phyloP scores from a whole-genome alignment of 2,797 vertebrate genomes.

The Arremon aurantiirostris region DNA sequence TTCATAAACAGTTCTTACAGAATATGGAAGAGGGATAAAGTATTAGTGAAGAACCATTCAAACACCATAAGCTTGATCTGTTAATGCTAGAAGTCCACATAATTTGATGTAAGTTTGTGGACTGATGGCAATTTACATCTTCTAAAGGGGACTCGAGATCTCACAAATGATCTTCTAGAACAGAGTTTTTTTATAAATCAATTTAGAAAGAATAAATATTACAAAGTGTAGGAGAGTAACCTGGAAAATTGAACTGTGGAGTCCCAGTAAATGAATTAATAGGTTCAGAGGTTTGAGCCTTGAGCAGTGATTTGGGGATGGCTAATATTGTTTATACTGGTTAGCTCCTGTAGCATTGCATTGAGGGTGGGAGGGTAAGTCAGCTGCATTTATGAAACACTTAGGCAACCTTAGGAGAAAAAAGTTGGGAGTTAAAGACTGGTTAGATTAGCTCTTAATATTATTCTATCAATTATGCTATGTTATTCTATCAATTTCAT shows the following conservation, averaged over 20 bases:
- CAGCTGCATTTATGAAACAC: neutral
- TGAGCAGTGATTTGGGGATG: neutral
- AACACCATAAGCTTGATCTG: neutral
- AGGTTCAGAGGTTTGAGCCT: neutral
- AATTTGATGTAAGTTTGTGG: neutral
- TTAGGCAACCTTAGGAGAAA: neutral
- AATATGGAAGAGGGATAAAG: neutral
- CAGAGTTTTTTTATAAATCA: neutral
- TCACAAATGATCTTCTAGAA: neutral
- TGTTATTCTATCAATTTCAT: neutral
- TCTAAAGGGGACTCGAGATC: neutral
- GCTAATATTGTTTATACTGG: neutral
- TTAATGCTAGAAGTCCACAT: neutral
- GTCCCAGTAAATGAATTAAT: neutral
- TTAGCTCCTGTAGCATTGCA: neutral
- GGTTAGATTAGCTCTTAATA: neutral
- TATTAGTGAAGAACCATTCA: neutral
- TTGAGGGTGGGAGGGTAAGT: neutral
- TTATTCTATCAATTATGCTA: neutral
- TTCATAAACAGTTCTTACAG: neutral
- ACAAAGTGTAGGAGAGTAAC: neutral
- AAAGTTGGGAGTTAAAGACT: neutral
- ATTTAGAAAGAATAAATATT: neutral
- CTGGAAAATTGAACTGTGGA: neutral
- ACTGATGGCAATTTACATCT: neutral